Evolutionary conservation across 2,797 vertebrate genomes (phyloP).

Genomic region (Sebastes nivosus): DNA sequence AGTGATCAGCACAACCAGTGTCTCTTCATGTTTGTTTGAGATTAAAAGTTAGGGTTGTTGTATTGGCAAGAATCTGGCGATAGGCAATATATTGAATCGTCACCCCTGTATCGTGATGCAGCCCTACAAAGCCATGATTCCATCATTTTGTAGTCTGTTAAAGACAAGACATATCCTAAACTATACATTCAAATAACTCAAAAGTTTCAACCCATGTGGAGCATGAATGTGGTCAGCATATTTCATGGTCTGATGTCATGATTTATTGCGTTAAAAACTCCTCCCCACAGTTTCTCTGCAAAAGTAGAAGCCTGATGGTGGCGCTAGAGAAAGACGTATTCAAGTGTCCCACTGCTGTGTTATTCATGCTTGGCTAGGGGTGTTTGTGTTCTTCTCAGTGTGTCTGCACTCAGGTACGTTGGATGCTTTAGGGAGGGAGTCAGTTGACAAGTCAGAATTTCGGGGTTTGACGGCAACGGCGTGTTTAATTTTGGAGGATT

Average conservation of each 20-base stretch:
- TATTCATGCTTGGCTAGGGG: not conserved
- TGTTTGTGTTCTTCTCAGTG: not conserved
- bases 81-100: no score
- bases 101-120: no score
- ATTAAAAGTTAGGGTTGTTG: not conserved
- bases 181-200: not conserved
- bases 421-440: not conserved
- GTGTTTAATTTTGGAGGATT: slow-evolving; percentile 31
- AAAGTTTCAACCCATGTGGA: not conserved
- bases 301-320: not conserved
- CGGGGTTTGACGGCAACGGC: slow-evolving; percentile 13
- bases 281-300: not conserved
- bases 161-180: not conserved
- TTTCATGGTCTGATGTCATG: not conserved
- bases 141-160: not conserved
- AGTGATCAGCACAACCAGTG: not conserved
- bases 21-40: not conserved
- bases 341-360: not conserved
- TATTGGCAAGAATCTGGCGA: not conserved
- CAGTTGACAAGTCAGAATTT: not conserved
- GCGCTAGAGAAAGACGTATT: not conserved
- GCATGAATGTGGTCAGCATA: not conserved
- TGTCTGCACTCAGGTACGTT: not conserved
- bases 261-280: no score
- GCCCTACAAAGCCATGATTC: not conserved